A percentile compares a stretch with the other conserved stretches of the same genome.
Evolutionary conservation across 2,113 vertebrate genomes (phyloP).

Genomic region (Mirza zaza): DNA sequence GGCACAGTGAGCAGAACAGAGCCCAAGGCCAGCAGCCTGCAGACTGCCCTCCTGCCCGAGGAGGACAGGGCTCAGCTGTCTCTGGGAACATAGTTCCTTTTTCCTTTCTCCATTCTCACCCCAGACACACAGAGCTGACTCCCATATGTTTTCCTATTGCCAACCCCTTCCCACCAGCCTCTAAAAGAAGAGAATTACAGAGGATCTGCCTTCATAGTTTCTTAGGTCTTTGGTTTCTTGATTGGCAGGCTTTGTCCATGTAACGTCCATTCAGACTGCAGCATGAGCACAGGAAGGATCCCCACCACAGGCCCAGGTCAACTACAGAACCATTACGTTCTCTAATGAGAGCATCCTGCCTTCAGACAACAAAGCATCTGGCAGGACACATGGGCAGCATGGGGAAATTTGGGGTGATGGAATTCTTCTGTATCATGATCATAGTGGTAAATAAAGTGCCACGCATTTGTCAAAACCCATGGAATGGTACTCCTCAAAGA

Average conservation of each 20-base stretch:
- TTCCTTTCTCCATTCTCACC: not conserved
- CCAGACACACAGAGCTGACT: not conserved
- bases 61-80: not conserved
- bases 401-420: not conserved
- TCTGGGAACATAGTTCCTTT: not conserved
- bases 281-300: not conserved
- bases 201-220: not conserved
- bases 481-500: not conserved
- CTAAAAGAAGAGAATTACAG: not conserved
- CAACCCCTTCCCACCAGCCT: not conserved
- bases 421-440: not conserved
- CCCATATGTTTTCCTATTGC: not conserved
- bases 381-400: not conserved
- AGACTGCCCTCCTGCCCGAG: not conserved
- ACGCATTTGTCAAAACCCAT: not conserved
- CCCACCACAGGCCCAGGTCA: not conserved
- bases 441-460: not conserved
- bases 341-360: not conserved
- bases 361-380: not conserved
- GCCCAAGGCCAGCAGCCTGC: not conserved
- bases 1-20: not conserved
- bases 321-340: not conserved
- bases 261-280: not conserved
- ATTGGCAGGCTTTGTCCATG: not conserved
- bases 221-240: not conserved